Conservation (phyloP, 2,888 invertebrate species). For the Poecilobothrus nobilitatus region DNA sequence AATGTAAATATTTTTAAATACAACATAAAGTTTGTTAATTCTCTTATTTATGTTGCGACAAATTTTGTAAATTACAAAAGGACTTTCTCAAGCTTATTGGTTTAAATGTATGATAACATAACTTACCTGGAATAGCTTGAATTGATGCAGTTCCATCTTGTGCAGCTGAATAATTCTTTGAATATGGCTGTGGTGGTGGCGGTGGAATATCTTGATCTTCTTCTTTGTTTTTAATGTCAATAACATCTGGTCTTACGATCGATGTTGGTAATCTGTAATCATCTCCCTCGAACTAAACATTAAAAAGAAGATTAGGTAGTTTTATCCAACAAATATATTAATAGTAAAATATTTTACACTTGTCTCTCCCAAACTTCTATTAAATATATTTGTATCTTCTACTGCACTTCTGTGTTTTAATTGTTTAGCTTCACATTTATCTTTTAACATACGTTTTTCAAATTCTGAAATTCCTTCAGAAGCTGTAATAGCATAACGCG, state of each 20-base stretch:
- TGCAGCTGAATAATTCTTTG: constrained; percentile 29
- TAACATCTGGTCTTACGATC: constrained; percentile 59
- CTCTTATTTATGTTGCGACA: too few relatives aligned
- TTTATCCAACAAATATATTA: too few relatives aligned
- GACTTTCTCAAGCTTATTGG: too few relatives aligned
- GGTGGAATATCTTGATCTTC: constrained; percentile 46
- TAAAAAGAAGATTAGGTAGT: too few relatives aligned
- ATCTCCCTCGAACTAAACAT: constrained; percentile 43
- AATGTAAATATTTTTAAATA: too few relatives aligned
- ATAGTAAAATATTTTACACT: neutral
- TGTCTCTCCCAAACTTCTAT: constrained; percentile 33
- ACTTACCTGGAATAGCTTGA: constrained; percentile 33
- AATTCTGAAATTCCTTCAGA: constrained; percentile 66
- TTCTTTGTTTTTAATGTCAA: constrained; percentile 53
- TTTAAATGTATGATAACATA: too few relatives aligned
- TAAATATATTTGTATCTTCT: constrained; percentile 30
- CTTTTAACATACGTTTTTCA: constrained; percentile 54
- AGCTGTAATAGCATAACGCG: constrained; percentile 62
- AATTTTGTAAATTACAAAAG: too few relatives aligned
- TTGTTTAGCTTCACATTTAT: constrained; percentile 46
- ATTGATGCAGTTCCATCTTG: constrained; percentile 37
- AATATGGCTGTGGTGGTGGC: constrained; percentile 26
- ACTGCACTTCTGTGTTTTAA: constrained; percentile 33
- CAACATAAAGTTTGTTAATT: too few relatives aligned
- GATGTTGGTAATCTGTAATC: constrained; percentile 48